Percentiles rank a stretch among this genome's conserved stretches.
Evolutionary conservation across 2,888 invertebrate species (phyloP).

Genomic region (Pollenia angustigena): DNA sequence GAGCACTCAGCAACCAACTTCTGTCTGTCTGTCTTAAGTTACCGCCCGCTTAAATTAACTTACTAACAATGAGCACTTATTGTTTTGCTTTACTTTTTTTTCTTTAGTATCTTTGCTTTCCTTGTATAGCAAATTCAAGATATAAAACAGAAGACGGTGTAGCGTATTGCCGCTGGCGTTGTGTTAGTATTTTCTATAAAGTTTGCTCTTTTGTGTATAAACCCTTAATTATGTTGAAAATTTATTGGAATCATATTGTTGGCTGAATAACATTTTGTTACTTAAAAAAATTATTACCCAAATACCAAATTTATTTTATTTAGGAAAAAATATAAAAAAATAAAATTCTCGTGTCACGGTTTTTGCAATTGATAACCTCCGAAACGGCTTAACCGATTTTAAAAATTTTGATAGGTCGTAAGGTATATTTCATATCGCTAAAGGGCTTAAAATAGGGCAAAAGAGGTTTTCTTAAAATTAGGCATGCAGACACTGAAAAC

Average conservation of each 20-base stretch:
- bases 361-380: too few relatives aligned
- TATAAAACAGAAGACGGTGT: conserved; percentile 24
- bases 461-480: too few relatives aligned
- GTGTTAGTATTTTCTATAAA: conserved; percentile 19
- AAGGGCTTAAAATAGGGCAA: too few relatives aligned
- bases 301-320: too few relatives aligned
- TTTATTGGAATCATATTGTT: conserved; percentile 7
- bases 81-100: neutral
- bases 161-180: conserved; percentile 34
- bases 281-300: neutral
- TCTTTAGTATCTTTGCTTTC: neutral
- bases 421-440: too few relatives aligned
- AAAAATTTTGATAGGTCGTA: too few relatives aligned
- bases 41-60: conserved; percentile 44
- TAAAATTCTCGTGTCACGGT: too few relatives aligned
- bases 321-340: neutral
- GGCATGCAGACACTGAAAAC: too few relatives aligned
- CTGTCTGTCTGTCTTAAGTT: conserved; percentile 38
- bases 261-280: conserved; percentile 8
- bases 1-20: conserved; percentile 19
- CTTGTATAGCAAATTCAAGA: neutral
- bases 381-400: too few relatives aligned
- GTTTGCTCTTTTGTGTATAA: conserved; percentile 19
- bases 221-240: conserved; percentile 42
- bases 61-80: conserved; percentile 32